phyloP scores from a whole-genome alignment of 2,888 invertebrate species.

The Sphaeridia pumilis region DNA sequence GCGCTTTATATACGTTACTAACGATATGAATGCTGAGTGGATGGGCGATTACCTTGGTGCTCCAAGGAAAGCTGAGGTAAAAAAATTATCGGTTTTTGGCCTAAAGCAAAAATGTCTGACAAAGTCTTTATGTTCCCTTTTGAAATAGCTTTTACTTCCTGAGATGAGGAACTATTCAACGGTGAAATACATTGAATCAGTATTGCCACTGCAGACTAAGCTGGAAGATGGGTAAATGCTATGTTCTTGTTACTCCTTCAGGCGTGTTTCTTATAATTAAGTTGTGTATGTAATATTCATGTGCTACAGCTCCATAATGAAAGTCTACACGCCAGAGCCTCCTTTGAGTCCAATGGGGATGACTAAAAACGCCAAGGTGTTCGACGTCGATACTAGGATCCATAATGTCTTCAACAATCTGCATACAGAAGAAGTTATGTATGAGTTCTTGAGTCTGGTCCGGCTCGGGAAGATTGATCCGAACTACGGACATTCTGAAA shows the following conservation, averaged over 20 bases:
- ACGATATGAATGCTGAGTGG: constrained; percentile 71
- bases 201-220: too few relatives aligned
- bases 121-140: too few relatives aligned
- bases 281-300: too few relatives aligned
- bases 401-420: constrained; percentile 18
- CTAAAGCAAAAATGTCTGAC: too few relatives aligned
- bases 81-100: neutral
- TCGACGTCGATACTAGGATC: constrained; percentile 22
- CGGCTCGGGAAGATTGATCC: constrained; percentile 34
- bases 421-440: constrained; percentile 7
- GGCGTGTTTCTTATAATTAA: too few relatives aligned
- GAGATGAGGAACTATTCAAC: too few relatives aligned
- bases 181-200: too few relatives aligned
- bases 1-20: constrained; percentile 85
- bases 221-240: too few relatives aligned
- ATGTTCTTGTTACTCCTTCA: too few relatives aligned
- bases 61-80: constrained; percentile 46
- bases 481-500: constrained; percentile 42
- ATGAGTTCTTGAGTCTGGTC: constrained; percentile 21
- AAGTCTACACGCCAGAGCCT: neutral
- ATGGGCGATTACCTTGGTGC: constrained; percentile 73
- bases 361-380: neutral
- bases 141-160: too few relatives aligned
- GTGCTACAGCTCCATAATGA: too few relatives aligned
- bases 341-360: neutral